Evolutionary conservation across 2,888 invertebrate genomes (phyloP).

Genomic region (Melieria crassipennis): DNA sequence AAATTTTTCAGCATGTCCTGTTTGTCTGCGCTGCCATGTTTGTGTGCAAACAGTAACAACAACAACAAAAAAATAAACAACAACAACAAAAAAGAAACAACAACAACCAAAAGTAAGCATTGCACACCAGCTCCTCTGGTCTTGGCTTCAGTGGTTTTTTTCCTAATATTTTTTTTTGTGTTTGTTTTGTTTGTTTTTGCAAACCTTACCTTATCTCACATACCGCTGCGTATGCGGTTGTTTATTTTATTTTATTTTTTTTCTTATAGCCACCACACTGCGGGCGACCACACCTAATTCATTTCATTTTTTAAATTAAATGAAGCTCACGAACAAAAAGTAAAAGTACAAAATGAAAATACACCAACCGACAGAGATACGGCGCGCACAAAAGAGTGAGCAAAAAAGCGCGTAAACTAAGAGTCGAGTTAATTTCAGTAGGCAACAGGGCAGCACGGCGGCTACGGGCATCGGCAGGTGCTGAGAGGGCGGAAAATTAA

Average conservation of each 20-base stretch:
- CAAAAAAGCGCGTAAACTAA: too few relatives aligned
- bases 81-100: too few relatives aligned
- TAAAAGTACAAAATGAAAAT: background rate
- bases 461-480: too few relatives aligned
- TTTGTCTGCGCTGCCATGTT: background rate
- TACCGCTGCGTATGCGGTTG: background rate
- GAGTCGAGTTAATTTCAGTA: too few relatives aligned
- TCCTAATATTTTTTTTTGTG: background rate
- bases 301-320: constrained; percentile 21
- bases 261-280: background rate
- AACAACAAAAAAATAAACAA: too few relatives aligned
- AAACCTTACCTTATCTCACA: background rate
- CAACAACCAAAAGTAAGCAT: too few relatives aligned
- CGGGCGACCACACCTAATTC: constrained; percentile 28
- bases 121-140: too few relatives aligned
- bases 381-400: too few relatives aligned
- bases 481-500: too few relatives aligned
- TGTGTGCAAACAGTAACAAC: background rate
- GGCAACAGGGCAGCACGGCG: too few relatives aligned
- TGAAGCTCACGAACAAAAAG: constrained; percentile 4
- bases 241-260: constrained; percentile 7
- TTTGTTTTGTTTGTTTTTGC: background rate
- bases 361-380: too few relatives aligned
- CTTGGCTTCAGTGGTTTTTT: too few relatives aligned
- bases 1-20: constrained; percentile 14